Evolutionary conservation across 2,113 vertebrate genomes (phyloP).

Genomic region (Tretioscincus oriximinensis): DNA sequence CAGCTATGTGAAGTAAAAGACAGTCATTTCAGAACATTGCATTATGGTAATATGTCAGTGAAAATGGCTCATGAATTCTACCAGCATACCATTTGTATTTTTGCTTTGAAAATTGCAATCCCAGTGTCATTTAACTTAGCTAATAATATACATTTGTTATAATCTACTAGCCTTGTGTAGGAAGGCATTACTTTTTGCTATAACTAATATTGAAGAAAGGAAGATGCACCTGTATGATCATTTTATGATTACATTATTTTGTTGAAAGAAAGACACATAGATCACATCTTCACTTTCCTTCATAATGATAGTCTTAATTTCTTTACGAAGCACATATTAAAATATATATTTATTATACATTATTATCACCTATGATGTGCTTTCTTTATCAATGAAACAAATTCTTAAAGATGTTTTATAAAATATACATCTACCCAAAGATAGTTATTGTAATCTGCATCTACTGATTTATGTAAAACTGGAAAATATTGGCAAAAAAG

Average conservation of each 20-base stretch:
- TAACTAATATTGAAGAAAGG: conserved; percentile 51
- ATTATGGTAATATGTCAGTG: conserved; percentile 58
- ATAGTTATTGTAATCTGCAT: background rate
- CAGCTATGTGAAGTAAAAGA: conserved; percentile 43
- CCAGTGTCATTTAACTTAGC: conserved; percentile 55
- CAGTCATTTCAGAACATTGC: conserved; percentile 45
- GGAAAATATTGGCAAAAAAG: conserved; percentile 16
- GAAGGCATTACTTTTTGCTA: conserved; percentile 54
- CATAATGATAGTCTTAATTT: conserved; percentile 56
- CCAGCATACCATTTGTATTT: conserved; percentile 46
- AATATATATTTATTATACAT: background rate
- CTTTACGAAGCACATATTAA: conserved; percentile 52
- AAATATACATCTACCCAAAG: background rate
- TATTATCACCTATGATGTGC: background rate
- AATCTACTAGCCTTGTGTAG: conserved; percentile 53
- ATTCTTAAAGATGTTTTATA: background rate
- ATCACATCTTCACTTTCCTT: conserved; percentile 50
- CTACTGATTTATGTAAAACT: background rate
- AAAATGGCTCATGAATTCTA: conserved; percentile 56
- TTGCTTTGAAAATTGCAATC: conserved; percentile 55
- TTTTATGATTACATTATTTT: conserved; percentile 51
- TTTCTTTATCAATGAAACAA: background rate
- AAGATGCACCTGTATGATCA: conserved; percentile 36
- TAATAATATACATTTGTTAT: conserved; percentile 59
- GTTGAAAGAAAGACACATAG: conserved; percentile 47